Evolutionary conservation across 2,888 invertebrate species (phyloP).

Genomic region (Tachina fera): DNA sequence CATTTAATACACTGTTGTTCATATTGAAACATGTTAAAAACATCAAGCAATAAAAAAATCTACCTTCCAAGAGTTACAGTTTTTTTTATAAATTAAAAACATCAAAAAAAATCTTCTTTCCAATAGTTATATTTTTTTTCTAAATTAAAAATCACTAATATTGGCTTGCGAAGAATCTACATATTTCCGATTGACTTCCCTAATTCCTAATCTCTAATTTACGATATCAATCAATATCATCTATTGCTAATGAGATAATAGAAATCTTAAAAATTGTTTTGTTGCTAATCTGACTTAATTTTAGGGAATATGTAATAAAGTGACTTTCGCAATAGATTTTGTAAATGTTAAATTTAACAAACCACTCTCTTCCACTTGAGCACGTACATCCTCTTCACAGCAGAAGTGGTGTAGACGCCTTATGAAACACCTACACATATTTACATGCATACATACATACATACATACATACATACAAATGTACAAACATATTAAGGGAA

Average conservation of each 20-base stretch:
- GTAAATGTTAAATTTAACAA: constrained; percentile 27
- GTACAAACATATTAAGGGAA: neutral
- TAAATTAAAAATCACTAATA: too few species aligned
- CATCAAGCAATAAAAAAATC: too few species aligned
- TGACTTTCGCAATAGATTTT: constrained; percentile 4
- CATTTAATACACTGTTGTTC: too few species aligned
- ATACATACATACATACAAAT: neutral
- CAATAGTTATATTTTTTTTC: too few species aligned
- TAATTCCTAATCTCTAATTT: neutral
- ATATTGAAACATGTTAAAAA: too few species aligned
- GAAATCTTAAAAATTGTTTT: neutral
- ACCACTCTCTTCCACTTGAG: constrained; percentile 57
- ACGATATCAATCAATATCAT: neutral
- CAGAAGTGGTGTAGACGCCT: constrained; percentile 58
- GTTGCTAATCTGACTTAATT: constrained; percentile 7
- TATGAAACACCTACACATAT: constrained; percentile 49
- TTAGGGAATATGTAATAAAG: constrained; percentile 1
- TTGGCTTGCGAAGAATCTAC: neutral
- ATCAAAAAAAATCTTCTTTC: too few species aligned
- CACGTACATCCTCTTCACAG: constrained; percentile 62
- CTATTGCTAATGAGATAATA: neutral
- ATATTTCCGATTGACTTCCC: too few species aligned
- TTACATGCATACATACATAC: neutral
- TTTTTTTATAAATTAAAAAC: too few species aligned
- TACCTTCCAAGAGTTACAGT: too few species aligned